Evolutionary conservation across 1,140 invertebrate genomes (phyloP).

Genomic region (Wasmannia auropunctata): DNA sequence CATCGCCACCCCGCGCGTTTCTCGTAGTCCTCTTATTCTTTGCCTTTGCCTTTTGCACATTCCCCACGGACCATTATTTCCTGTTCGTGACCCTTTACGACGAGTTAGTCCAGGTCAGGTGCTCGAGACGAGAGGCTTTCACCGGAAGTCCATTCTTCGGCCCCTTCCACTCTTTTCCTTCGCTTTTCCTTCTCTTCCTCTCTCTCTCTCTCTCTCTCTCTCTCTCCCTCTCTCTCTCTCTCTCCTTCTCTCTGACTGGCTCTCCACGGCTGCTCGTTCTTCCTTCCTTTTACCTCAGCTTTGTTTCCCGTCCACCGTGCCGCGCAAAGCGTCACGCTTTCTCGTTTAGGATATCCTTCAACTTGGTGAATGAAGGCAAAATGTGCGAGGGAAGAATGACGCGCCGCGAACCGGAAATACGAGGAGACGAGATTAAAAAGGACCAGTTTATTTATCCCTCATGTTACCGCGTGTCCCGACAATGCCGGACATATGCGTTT

Average conservation of each 20-base stretch:
- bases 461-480: background rate
- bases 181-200: conserved; percentile 6
- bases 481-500: background rate
- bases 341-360: conserved; percentile 14
- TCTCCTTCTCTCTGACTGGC: background rate
- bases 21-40: conserved; percentile 46
- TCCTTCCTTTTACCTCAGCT: conserved; percentile 36
- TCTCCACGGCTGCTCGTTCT: conserved; percentile 22
- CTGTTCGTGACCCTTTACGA: conserved; percentile 64
- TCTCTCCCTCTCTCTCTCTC: too few species aligned
- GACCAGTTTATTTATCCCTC: background rate
- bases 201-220: too few species aligned
- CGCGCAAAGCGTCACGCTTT: conserved; percentile 47
- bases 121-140: conserved; percentile 65
- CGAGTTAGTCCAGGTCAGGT: conserved; percentile 67
- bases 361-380: conserved; percentile 37
- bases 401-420: conserved; percentile 16
- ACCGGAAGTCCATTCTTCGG: conserved; percentile 64
- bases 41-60: conserved; percentile 42
- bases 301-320: conserved; percentile 45
- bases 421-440: background rate
- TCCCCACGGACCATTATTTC: conserved; percentile 64
- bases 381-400: conserved; percentile 19
- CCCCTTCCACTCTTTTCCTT: background rate
- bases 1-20: background rate